Conservation (phyloP, 2,113 vertebrate genomes). For the Indicator maculatus region DNA sequence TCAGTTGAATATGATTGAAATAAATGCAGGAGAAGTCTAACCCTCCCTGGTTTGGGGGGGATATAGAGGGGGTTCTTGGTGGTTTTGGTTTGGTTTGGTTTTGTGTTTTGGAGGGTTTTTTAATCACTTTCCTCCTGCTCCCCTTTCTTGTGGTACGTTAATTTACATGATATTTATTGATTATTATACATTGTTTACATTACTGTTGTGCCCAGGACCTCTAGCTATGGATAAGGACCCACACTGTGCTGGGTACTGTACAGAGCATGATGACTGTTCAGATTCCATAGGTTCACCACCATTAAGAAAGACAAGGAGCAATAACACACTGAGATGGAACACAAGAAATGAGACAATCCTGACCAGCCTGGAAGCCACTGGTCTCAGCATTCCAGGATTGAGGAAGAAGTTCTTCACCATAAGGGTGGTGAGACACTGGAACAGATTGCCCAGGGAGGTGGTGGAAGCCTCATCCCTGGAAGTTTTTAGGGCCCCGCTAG, state of each 20-base stretch:
- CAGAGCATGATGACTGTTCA: neutral
- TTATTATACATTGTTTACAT: neutral
- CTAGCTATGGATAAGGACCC: neutral
- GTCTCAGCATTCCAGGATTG: neutral
- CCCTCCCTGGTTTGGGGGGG: neutral
- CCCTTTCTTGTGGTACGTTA: neutral
- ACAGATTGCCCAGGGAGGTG: too few species aligned
- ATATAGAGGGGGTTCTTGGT: too few species aligned
- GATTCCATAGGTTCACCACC: neutral
- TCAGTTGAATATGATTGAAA: neutral
- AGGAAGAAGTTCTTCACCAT: too few species aligned
- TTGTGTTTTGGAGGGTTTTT: neutral
- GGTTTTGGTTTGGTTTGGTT: too few species aligned
- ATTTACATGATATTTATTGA: neutral
- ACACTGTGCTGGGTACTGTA: neutral
- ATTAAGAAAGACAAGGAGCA: neutral
- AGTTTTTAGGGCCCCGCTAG: too few species aligned
- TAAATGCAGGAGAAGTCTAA: neutral
- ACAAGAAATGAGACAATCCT: neutral
- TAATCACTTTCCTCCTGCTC: neutral
- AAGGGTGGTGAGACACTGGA: too few species aligned
- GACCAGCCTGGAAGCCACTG: neutral
- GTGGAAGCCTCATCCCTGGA: too few species aligned
- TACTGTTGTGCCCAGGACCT: rapidly evolving
- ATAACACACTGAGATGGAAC: neutral